Evolutionary conservation across 2,888 invertebrate species (phyloP).

Genomic region (Pseudococcus longispinus): DNA sequence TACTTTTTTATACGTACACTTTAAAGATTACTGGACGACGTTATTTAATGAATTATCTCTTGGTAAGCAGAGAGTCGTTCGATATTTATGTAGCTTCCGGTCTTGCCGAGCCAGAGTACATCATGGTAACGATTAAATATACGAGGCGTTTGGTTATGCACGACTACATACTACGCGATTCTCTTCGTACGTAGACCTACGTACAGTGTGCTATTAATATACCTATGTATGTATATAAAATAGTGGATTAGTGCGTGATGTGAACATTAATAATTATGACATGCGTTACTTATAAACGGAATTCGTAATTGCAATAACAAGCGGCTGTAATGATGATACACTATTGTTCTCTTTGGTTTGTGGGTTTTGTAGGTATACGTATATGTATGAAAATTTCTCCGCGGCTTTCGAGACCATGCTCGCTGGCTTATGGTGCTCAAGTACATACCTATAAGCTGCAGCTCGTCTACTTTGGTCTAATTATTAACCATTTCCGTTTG

Average conservation of each 20-base stretch:
- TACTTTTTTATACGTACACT: background rate
- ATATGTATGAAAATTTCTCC: constrained; percentile 13
- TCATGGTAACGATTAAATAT: background rate
- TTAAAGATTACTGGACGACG: background rate
- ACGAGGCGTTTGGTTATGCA: constrained; percentile 10
- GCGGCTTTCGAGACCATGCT: background rate
- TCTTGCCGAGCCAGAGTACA: background rate
- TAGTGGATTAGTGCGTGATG: constrained; percentile 51
- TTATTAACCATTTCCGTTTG: constrained; percentile 53
- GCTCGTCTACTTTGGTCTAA: constrained; percentile 46
- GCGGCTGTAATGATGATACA: constrained; percentile 52
- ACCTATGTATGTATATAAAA: background rate
- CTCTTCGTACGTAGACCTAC: background rate
- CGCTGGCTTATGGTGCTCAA: too few relatives aligned
- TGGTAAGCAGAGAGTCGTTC: background rate
- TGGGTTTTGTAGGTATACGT: constrained; percentile 43
- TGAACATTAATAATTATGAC: constrained; percentile 54
- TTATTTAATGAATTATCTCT: background rate
- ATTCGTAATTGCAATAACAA: constrained; percentile 54
- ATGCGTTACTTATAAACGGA: constrained; percentile 47
- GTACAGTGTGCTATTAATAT: background rate
- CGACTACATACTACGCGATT: background rate
- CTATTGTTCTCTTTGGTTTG: constrained; percentile 50
- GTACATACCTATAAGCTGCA: background rate
- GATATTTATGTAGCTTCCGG: background rate